These are phyloP conservation scores for Gymnogyps californianus DNA, from an alignment of 2,113 vertebrate genomes.

Conservation along the genomic window DNA sequence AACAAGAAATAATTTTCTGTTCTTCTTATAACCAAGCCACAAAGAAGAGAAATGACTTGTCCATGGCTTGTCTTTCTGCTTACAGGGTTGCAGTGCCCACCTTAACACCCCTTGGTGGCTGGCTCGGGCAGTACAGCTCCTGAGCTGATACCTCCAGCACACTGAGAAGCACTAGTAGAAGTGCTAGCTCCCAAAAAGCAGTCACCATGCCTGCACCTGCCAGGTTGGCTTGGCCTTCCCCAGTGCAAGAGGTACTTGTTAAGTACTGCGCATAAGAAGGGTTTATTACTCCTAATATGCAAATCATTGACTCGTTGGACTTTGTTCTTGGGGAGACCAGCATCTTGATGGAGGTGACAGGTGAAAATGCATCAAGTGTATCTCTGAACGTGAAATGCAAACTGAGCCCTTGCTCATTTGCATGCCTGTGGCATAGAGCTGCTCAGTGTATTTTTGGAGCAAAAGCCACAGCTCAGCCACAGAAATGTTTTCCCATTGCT, in stretches of 20 bases:
- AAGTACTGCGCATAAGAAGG: fast-evolving
- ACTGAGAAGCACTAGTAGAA: background rate
- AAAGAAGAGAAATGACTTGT: background rate
- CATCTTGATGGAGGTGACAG: background rate
- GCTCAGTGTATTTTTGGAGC: background rate
- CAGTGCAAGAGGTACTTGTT: background rate
- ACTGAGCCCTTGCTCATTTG: background rate
- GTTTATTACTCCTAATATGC: background rate
- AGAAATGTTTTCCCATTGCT: background rate
- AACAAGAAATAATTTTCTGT: background rate
- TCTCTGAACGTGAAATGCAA: background rate
- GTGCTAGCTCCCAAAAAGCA: background rate
- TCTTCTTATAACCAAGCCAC: background rate
- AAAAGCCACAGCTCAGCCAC: slow-evolving; percentile 23
- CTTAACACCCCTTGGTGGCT: background rate
- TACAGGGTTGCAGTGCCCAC: background rate
- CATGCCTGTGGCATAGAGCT: background rate
- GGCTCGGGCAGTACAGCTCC: background rate
- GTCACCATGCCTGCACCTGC: background rate
- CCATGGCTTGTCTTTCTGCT: background rate
- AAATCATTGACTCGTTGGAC: fast-evolving
- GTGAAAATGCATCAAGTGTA: background rate
- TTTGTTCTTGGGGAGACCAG: background rate
- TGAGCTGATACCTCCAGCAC: background rate
- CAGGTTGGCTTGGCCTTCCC: background rate